A percentile compares a stretch with the other conserved stretches of the same genome.
These are phyloP conservation scores for Rhizomys pruinosus DNA, from an alignment of 2,113 vertebrate genomes.

Conservation along the genomic window DNA sequence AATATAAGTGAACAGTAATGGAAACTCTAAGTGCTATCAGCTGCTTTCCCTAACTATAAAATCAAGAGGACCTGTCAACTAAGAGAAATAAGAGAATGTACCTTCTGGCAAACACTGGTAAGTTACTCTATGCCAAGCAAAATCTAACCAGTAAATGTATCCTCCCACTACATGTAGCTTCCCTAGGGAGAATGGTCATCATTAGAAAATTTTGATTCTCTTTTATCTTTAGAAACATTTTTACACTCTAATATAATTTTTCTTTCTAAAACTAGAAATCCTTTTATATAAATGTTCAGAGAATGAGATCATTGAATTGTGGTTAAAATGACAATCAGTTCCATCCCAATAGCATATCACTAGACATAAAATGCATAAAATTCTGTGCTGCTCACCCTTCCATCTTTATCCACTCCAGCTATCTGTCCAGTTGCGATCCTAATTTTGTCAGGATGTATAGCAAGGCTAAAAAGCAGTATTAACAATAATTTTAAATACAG, in stretches of 20 bases:
- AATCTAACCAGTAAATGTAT: neutral
- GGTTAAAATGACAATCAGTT: conserved; percentile 13
- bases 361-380: conserved; percentile 31
- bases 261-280: neutral
- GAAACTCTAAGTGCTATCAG: neutral
- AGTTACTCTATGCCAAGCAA: conserved; percentile 18
- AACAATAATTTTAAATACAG: conserved; percentile 80
- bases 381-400: conserved; percentile 91
- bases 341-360: conserved; percentile 9
- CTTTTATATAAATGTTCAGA: neutral
- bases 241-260: neutral
- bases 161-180: neutral
- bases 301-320: neutral
- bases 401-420: conserved; percentile 99
- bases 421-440: conserved; percentile 98
- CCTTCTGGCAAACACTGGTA: neutral
- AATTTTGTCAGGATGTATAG: conserved; percentile 98
- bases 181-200: neutral
- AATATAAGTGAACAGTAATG: neutral
- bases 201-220: neutral
- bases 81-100: neutral
- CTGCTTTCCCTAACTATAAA: conserved; percentile 9
- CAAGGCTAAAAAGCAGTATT: conserved; percentile 90
- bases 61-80: neutral
- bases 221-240: conserved; percentile 32